These are phyloP conservation scores for Lagopus muta DNA, from an alignment of 2,113 vertebrate species.

Conservation along the genomic window DNA sequence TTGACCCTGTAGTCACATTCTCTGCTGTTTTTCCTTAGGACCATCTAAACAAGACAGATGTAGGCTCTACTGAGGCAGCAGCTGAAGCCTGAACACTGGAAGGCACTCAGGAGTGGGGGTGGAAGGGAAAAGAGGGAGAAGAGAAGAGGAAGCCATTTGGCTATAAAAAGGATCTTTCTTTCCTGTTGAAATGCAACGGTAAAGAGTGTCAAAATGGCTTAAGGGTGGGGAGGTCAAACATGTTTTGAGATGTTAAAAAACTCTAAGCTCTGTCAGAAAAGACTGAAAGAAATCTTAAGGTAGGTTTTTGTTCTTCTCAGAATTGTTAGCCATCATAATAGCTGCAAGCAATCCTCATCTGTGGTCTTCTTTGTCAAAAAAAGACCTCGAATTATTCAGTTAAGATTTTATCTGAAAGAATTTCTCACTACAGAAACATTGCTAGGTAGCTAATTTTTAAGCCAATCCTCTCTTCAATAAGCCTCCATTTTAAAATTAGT, in stretches of 20 bases:
- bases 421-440: neutral
- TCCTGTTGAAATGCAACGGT: slow-evolving; percentile 73
- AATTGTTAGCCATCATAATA: neutral
- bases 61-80: slow-evolving; percentile 64
- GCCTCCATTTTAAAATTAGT: neutral
- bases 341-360: neutral
- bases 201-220: slow-evolving; percentile 71
- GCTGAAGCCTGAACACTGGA: slow-evolving; percentile 49
- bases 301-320: slow-evolving; percentile 39
- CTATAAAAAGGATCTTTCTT: slow-evolving; percentile 75
- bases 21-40: slow-evolving; percentile 56
- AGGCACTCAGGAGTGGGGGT: slow-evolving; percentile 56
- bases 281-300: neutral
- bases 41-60: slow-evolving; percentile 64
- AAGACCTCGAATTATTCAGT: neutral
- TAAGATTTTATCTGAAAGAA: neutral
- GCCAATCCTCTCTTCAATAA: neutral
- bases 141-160: slow-evolving; percentile 73
- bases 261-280: slow-evolving; percentile 30
- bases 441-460: neutral
- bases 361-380: slow-evolving; percentile 17
- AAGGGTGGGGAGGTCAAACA: slow-evolving; percentile 65
- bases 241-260: slow-evolving; percentile 71
- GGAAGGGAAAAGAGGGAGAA: slow-evolving; percentile 54
- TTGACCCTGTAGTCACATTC: slow-evolving; percentile 49